These are phyloP conservation scores for Triops longicaudatus DNA, from an alignment of 1,140 invertebrate species.

Conservation along the genomic window DNA sequence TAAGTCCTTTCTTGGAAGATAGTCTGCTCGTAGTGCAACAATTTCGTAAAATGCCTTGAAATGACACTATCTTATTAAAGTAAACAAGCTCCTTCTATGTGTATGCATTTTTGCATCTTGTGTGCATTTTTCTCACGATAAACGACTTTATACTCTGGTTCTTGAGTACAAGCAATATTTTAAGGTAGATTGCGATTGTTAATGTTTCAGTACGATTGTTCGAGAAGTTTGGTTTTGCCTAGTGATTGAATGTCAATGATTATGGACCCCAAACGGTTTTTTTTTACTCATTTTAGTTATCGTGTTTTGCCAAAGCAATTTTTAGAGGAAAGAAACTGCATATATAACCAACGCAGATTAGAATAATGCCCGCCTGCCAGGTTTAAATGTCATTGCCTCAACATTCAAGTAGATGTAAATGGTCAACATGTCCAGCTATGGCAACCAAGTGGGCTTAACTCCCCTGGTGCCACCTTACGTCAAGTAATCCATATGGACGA, in stretches of 20 bases:
- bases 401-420: not conserved
- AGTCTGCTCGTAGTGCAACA: no score
- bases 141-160: not conserved
- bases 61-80: not conserved
- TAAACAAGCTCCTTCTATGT: not conserved
- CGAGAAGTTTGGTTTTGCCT: no score
- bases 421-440: not conserved
- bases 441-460: not conserved
- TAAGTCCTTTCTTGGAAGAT: no score
- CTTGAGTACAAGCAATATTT: no score
- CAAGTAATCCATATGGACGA: not conserved
- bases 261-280: no score
- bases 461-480: not conserved
- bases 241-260: no score
- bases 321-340: not conserved
- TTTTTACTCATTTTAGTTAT: no score
- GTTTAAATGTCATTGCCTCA: not conserved
- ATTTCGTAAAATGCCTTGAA: not conserved
- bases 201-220: no score
- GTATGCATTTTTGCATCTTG: no score
- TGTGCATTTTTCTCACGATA: not conserved
- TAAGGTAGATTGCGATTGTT: no score
- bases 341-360: not conserved
- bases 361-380: not conserved
- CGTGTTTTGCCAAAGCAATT: no score